phyloP scores from a whole-genome alignment of 2,113 vertebrate species.

The Dicentrarchus labrax region DNA sequence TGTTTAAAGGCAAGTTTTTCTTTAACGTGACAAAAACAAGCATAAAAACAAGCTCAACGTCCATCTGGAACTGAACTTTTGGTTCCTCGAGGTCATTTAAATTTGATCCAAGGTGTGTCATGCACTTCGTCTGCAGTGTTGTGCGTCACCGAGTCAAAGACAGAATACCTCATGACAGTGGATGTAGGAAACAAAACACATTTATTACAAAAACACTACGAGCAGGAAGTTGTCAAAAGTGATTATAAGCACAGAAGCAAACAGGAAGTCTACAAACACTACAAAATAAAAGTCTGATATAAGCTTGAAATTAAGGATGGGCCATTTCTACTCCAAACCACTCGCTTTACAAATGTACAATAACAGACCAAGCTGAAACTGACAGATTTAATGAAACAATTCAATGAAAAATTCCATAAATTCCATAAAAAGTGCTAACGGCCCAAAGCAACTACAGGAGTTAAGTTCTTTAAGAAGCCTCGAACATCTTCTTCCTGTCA shows the following conservation, averaged over 20 bases:
- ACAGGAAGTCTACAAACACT: neutral
- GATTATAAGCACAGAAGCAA: slow-evolving; percentile 19
- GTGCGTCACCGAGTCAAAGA: slow-evolving; percentile 59
- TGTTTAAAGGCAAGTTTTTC: neutral
- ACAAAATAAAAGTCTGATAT: neutral
- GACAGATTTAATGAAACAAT: slow-evolving; percentile 70
- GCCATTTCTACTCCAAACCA: neutral
- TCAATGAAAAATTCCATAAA: slow-evolving; percentile 50
- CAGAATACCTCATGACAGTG: slow-evolving; percentile 53
- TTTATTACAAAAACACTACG: slow-evolving; percentile 62
- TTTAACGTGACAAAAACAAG: slow-evolving; percentile 20
- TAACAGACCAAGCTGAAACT: slow-evolving; percentile 53
- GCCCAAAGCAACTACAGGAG: slow-evolving; percentile 26
- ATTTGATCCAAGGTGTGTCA: neutral
- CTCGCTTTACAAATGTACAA: slow-evolving; percentile 45
- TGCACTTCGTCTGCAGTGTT: slow-evolving; percentile 39
- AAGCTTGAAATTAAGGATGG: neutral
- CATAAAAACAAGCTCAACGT: neutral
- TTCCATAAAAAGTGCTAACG: slow-evolving; percentile 60
- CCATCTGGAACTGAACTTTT: neutral
- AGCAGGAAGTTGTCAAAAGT: slow-evolving; percentile 57
- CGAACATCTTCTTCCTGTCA: slow-evolving; percentile 80
- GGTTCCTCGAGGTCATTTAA: neutral
- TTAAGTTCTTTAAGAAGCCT: slow-evolving; percentile 73
- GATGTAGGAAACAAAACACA: slow-evolving; percentile 35